Evolutionary conservation across 2,113 vertebrate species (phyloP), one percentile per base, ranked within the genome.

Genomic region (Telmatochromis brachygnathus): DNA sequence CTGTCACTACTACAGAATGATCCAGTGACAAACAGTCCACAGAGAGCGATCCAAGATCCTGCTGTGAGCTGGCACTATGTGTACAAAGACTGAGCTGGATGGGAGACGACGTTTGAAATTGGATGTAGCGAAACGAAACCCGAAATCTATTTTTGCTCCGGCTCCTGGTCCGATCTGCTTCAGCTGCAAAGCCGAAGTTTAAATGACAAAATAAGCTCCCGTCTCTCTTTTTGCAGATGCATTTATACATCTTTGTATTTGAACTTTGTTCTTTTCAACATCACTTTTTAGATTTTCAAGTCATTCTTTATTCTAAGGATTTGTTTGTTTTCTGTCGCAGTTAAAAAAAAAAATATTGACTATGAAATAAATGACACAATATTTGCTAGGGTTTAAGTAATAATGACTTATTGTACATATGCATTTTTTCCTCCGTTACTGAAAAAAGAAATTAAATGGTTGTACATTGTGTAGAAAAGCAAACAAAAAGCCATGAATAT

Each of bases 401-500:
- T 96, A 96, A 96, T 95, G 95, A 96, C 95, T 97, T 97, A 96
- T 89, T 98, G 97, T 98, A 98, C 95, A 98, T 97, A 98, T 95
- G 96, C 97, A 91, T 98, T 97, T 98, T 95, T 96, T 95, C 92
- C 93, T 95, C 94, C 96, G 96, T 97, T 96, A 97, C 96, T 97
- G 97, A 98, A 97, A 96, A 93, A 97, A 95, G 84, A 94, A 93
- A 95, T 92, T 96, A 96, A 96, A 96, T 97, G 96, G 97, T 96
- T 98, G 97, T 98, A 98, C 97, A 98, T 98, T 97, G 97, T 98
- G 97, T 98, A 97, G 96, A 97, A 97, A 97, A 96, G 95, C 96
- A 96, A 96, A 96, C 97, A 97, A 97, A 97, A 97, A 97, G 97
- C 97, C 97, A 97, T 98, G 97, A 97, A 98, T 98, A 98, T 98